phyloP scores from a whole-genome alignment of 2,797 vertebrate genomes.

The Aythya fuligula region DNA sequence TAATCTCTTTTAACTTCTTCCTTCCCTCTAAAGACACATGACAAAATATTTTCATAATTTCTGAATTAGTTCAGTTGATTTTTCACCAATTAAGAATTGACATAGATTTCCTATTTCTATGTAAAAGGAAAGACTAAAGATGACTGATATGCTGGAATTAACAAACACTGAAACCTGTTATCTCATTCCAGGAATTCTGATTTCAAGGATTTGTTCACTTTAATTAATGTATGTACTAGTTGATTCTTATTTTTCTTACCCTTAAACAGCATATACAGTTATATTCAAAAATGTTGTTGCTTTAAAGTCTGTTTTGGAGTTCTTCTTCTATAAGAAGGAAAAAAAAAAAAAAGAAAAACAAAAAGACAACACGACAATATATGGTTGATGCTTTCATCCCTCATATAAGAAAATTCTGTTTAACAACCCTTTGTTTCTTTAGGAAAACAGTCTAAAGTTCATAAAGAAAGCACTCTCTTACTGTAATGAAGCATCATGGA shows the following conservation, averaged over 20 bases:
- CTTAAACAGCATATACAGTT: neutral
- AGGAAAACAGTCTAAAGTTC: neutral
- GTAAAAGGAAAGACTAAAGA: neutral
- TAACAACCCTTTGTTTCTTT: neutral
- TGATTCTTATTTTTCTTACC: neutral
- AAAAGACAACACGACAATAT: neutral
- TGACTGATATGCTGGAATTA: neutral
- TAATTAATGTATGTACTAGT: neutral
- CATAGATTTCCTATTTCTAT: neutral
- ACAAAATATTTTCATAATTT: neutral
- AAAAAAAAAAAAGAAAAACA: neutral
- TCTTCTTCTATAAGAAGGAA: neutral
- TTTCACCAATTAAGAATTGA: neutral
- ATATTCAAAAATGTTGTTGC: neutral
- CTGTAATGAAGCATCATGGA: neutral
- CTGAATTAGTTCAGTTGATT: neutral
- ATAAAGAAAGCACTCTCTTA: neutral
- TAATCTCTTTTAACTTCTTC: neutral
- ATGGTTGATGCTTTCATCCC: neutral
- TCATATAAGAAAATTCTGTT: neutral
- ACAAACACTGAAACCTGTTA: neutral
- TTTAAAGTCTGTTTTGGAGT: neutral
- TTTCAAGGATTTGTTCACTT: neutral
- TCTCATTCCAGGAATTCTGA: neutral
- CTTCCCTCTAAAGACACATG: rapidly evolving